Evolutionary conservation across 2,888 invertebrate genomes (phyloP).

Genomic region (Aporophyla nigra): DNA sequence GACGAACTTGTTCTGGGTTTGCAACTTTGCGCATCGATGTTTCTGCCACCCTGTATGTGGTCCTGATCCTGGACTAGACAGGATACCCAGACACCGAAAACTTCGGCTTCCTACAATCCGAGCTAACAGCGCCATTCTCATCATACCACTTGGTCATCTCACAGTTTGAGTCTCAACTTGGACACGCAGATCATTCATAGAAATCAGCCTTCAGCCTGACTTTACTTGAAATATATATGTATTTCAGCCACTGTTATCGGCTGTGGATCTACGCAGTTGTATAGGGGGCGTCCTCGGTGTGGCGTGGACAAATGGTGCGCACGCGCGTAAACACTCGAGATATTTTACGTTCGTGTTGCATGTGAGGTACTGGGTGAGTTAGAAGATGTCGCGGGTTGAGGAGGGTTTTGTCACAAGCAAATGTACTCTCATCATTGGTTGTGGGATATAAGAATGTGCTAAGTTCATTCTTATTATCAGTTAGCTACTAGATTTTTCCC

Average conservation of each 20-base stretch:
- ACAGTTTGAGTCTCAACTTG: neutral
- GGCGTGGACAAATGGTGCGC: conserved; percentile 75
- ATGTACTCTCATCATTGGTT: neutral
- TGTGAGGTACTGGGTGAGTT: conserved; percentile 52
- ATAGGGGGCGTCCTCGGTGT: conserved; percentile 60
- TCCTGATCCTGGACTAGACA: neutral
- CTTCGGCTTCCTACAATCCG: neutral
- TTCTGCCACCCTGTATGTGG: too few species aligned
- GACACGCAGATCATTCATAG: neutral
- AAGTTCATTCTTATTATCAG: neutral
- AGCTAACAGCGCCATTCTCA: neutral
- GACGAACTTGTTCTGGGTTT: too few species aligned
- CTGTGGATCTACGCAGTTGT: conserved; percentile 62
- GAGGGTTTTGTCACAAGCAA: neutral
- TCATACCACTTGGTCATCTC: neutral
- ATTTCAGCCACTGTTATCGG: conserved; percentile 53
- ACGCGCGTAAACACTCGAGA: conserved; percentile 73
- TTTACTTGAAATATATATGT: conserved; percentile 31
- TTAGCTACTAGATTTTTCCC: neutral
- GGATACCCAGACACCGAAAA: neutral
- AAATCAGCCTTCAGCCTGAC: conserved; percentile 6
- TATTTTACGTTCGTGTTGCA: conserved; percentile 74
- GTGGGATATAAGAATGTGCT: neutral
- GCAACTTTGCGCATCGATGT: too few species aligned
- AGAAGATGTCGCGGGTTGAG: conserved; percentile 8